Evolutionary conservation across 2,797 vertebrate genomes (phyloP).

Genomic region (Mormyrops boulengeri): DNA sequence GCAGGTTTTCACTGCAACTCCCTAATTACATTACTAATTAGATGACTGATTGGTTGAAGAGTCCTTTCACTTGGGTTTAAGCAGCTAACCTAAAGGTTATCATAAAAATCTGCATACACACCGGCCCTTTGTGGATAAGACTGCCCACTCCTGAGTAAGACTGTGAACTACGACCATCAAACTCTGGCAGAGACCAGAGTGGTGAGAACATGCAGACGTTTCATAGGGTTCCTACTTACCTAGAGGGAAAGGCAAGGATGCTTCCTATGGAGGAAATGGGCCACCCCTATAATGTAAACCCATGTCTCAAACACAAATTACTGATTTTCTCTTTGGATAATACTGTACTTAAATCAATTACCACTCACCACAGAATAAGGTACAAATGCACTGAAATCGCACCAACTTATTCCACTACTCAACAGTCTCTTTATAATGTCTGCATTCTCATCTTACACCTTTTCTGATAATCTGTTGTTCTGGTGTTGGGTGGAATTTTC

Average conservation of each 20-base stretch:
- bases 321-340: background rate
- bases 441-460: background rate
- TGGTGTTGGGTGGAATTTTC: background rate
- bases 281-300: background rate
- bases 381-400: background rate
- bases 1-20: background rate
- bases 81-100: background rate
- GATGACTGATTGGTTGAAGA: background rate
- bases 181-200: background rate
- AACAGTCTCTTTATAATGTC: background rate
- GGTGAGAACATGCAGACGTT: background rate
- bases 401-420: background rate
- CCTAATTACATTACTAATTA: background rate
- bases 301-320: background rate
- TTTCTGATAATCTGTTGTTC: background rate
- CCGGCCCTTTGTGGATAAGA: background rate
- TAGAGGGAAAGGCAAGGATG: background rate
- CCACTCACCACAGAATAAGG: background rate
- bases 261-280: background rate
- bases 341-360: background rate
- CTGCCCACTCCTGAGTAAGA: background rate
- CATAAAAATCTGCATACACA: background rate
- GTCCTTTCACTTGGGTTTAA: background rate
- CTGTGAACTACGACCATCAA: background rate
- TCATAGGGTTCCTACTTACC: background rate